A percentile compares a stretch with the other conserved stretches of the same genome.
phyloP scores from a whole-genome alignment of 30 jellyfish, hydroid and myxozoan genomes.

The Nemopilema nomurai region DNA sequence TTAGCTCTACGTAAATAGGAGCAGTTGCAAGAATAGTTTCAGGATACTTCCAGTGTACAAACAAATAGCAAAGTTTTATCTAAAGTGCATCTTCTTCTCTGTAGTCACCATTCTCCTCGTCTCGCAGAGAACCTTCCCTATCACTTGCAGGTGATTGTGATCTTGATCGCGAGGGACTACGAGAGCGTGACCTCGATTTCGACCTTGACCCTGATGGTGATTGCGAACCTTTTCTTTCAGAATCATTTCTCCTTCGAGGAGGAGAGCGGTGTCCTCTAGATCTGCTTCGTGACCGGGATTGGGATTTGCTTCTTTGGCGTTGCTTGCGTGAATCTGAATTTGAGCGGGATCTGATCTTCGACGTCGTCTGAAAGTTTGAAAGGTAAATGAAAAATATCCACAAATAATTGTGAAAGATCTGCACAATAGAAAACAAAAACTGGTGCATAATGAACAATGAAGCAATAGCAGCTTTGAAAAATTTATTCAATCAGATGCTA shows the following conservation, averaged over 20 bases:
- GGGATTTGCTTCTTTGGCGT: conserved; percentile 67
- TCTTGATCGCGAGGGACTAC: too few relatives aligned
- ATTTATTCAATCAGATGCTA: too few relatives aligned
- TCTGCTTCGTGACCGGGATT: conserved; percentile 68
- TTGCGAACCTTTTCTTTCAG: conserved; percentile 53
- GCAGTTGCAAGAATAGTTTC: too few relatives aligned
- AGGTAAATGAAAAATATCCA: too few relatives aligned
- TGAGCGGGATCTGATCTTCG: conserved; percentile 77
- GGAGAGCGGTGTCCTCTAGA: conserved; percentile 61
- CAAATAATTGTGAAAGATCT: too few relatives aligned
- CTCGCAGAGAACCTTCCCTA: conserved; percentile 42
- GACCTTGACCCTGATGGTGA: conserved; percentile 83
- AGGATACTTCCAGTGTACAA: too few relatives aligned
- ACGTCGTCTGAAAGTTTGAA: conserved; percentile 85
- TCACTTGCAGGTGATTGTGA: conserved; percentile 55
- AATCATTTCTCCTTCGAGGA: conserved; percentile 37
- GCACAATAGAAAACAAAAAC: too few relatives aligned
- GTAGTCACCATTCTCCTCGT: conserved; percentile 37
- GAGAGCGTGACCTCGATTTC: conserved; percentile 64
- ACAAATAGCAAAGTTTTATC: too few relatives aligned
- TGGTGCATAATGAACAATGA: too few relatives aligned
- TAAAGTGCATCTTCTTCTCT: conserved; percentile 36
- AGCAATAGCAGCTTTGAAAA: too few relatives aligned
- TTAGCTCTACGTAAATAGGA: too few relatives aligned
- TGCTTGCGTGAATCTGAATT: conserved; percentile 68